Base-by-base conservation (phyloP, 1,140 invertebrate species). In the Pollicipes pollicipes region DNA sequence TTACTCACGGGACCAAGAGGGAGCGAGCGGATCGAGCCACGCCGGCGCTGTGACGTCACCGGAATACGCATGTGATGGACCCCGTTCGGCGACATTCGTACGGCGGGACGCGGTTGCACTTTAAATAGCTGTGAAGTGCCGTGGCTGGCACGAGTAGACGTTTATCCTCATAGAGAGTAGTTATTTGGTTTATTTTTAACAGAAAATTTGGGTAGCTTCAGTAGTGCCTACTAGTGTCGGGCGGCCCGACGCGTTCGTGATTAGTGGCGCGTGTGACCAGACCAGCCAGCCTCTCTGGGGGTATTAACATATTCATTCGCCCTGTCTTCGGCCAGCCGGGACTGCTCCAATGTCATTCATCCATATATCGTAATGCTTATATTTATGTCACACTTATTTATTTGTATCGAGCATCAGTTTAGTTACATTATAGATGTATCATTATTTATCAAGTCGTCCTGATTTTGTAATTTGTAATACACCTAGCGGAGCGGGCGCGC, bases 121-220 rank as follows among this genome's bases (percentile, higher is more conserved):
- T 58, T 58, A 58, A 35, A 58, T 58, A 58, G 45, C 45, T 58
- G 45, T 58, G 45, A 35, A 16, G 24, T 10, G 13, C 45, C 6
- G 13, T 10, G 13, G 45, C 13, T 21, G 45, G 2, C 6, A 58
- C n/a, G 45, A 58, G 45, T 58, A 21, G 45, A 58, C 45, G 45
- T 58, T 58, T 58, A 58, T 58, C 45, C 45, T 58, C 45, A 58
- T 58, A 58, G 45, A 58, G 45, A 58, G 24, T 58, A 58, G 45
- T 58, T 58, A 58, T 58, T 58, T 58, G 45, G 45, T 58, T 58
- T 58, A 58, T 58, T 58, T 58, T 58, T 58, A 58, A 58, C 45
- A 58, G 45, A 58, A 58, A 58, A 58, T 58, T 58, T 58, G 45
- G 45, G 45, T 58, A 58, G 45, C 45, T 58, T 58, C 45, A 58